Evolutionary conservation across 2,888 invertebrate species (phyloP).

Genomic region (Muschampia plurimacula): DNA sequence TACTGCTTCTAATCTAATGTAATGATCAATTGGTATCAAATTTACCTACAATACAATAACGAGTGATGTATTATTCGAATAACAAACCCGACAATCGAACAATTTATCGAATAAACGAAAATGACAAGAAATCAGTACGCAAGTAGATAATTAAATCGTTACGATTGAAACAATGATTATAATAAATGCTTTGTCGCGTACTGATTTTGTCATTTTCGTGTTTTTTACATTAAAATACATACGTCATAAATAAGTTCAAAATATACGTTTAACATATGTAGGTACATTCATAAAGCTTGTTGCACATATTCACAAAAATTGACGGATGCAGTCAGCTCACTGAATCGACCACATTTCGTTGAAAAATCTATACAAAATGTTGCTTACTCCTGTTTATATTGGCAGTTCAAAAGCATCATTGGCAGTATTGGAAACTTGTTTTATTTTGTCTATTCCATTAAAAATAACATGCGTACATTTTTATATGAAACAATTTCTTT

Average conservation of each 20-base stretch:
- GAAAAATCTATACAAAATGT: constrained; percentile 31
- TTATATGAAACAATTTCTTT: neutral
- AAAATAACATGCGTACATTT: neutral
- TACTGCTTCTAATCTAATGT: constrained; percentile 77
- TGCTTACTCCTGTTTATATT: constrained; percentile 14
- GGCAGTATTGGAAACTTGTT: constrained; percentile 38
- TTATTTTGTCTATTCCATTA: constrained; percentile 22
- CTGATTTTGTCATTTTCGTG: constrained; percentile 68
- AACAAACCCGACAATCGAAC: constrained; percentile 62
- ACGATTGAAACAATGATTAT: constrained; percentile 47
- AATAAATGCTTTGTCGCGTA: constrained; percentile 64
- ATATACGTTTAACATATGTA: constrained; percentile 65
- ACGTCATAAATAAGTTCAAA: constrained; percentile 68
- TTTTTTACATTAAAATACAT: constrained; percentile 62
- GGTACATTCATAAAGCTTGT: constrained; percentile 74
- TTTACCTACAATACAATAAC: constrained; percentile 66
- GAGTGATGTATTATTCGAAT: constrained; percentile 58
- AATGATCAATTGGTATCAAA: constrained; percentile 68
- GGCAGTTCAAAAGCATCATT: constrained; percentile 38
- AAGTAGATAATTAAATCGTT: constrained; percentile 40
- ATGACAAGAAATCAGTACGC: constrained; percentile 63
- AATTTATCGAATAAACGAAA: constrained; percentile 64
- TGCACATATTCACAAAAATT: constrained; percentile 49
- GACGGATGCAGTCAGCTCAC: constrained; percentile 18
- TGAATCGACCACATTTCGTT: constrained; percentile 9